These are phyloP conservation scores for Tetanocera ferruginea DNA, from an alignment of 2,888 invertebrate genomes.

Conservation along the genomic window DNA sequence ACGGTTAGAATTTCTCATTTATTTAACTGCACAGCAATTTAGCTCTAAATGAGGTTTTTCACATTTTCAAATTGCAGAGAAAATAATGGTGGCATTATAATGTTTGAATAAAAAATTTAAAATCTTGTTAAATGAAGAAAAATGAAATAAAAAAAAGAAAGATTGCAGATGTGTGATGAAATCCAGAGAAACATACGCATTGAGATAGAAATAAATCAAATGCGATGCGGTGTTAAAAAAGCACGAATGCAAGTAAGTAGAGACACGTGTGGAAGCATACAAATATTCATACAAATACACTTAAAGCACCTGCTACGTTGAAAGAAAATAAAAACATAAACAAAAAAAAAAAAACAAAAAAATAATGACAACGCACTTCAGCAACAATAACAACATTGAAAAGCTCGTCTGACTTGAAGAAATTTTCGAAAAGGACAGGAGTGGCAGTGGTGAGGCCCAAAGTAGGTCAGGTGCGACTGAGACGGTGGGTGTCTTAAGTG, in stretches of 20 bases:
- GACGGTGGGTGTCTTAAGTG: background rate
- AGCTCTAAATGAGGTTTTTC: background rate
- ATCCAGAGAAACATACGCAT: background rate
- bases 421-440: background rate
- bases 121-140: background rate
- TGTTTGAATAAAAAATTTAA: background rate
- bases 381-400: background rate
- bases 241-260: too few species aligned
- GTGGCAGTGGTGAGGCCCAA: background rate
- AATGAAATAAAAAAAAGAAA: background rate
- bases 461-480: background rate
- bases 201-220: background rate
- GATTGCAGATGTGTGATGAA: background rate
- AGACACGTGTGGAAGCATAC: too few species aligned
- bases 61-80: background rate
- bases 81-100: background rate
- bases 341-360: background rate
- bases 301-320: too few species aligned
- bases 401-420: too few species aligned
- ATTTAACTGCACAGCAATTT: conserved; percentile 5
- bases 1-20: background rate
- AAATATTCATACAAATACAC: too few species aligned
- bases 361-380: background rate
- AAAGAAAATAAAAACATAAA: background rate
- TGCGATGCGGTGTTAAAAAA: background rate